Percentiles rank a stretch among this genome's conserved stretches.
Conservation (phyloP, 2,113 vertebrate species). For the Cinclus mexicanus region DNA sequence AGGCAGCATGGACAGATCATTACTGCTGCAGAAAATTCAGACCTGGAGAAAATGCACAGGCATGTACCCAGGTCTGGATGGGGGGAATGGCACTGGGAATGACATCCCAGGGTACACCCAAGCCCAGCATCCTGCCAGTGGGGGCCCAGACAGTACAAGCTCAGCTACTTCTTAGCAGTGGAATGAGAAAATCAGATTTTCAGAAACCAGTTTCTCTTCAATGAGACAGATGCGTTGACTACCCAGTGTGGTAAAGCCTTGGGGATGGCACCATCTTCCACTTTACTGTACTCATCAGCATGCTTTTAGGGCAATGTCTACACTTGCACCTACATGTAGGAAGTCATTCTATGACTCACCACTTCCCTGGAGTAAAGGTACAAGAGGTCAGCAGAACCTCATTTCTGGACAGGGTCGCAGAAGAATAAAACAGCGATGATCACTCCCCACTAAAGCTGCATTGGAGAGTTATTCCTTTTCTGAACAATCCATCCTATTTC, state of each 20-base stretch:
- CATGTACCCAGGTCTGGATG: background rate
- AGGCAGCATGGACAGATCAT: background rate
- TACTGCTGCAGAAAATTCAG: background rate
- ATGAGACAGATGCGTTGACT: background rate
- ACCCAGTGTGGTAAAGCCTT: fast-evolving
- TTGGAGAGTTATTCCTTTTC: background rate
- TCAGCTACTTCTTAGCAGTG: background rate
- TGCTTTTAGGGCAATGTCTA: background rate
- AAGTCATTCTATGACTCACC: background rate
- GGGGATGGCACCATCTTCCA: background rate
- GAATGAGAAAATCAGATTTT: background rate
- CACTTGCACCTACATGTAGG: background rate
- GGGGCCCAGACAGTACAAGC: background rate
- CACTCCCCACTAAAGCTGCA: background rate
- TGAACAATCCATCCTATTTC: background rate
- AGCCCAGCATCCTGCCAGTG: background rate
- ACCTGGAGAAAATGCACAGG: background rate
- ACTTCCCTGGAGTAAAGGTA: background rate
- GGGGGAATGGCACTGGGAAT: background rate
- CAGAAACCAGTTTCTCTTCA: background rate
- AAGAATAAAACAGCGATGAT: background rate
- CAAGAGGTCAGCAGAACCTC: background rate
- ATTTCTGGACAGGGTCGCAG: background rate
- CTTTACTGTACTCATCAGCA: background rate
- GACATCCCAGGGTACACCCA: background rate